phyloP scores from a whole-genome alignment of 2,797 vertebrate genomes.

The Schizothorax lantsangensis region DNA sequence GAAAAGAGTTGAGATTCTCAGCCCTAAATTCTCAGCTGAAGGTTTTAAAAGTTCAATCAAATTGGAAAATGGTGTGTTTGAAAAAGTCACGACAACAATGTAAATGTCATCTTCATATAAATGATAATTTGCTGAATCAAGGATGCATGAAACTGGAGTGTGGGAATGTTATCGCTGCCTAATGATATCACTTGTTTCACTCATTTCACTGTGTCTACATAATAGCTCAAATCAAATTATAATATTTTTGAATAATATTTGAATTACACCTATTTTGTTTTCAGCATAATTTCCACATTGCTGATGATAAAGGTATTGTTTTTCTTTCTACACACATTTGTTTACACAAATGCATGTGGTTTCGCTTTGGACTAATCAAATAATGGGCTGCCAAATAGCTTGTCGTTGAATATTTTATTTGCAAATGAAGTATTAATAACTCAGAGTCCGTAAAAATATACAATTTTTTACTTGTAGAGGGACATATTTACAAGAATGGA shows the following conservation, averaged over 20 bases:
- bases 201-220: conserved; percentile 44
- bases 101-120: conserved; percentile 25
- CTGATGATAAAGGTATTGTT: background rate
- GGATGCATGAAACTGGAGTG: conserved; percentile 50
- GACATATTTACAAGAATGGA: conserved; percentile 83
- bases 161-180: conserved; percentile 46
- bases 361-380: conserved; percentile 26
- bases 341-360: background rate
- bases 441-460: conserved; percentile 89
- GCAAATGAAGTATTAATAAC: conserved; percentile 87
- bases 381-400: conserved; percentile 59
- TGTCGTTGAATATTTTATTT: conserved; percentile 86
- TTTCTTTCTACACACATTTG: background rate
- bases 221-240: conserved; percentile 49
- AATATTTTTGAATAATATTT: conserved; percentile 32
- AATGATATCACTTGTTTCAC: conserved; percentile 46
- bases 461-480: conserved; percentile 80
- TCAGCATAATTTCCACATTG: conserved; percentile 7
- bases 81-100: conserved; percentile 26
- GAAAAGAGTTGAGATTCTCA: background rate
- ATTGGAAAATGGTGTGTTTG: background rate
- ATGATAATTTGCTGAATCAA: conserved; percentile 53
- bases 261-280: conserved; percentile 20
- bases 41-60: background rate
- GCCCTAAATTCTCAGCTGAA: background rate